Evolutionary conservation across 2,113 vertebrate species (phyloP).

Genomic region (Platysternon megacephalum): DNA sequence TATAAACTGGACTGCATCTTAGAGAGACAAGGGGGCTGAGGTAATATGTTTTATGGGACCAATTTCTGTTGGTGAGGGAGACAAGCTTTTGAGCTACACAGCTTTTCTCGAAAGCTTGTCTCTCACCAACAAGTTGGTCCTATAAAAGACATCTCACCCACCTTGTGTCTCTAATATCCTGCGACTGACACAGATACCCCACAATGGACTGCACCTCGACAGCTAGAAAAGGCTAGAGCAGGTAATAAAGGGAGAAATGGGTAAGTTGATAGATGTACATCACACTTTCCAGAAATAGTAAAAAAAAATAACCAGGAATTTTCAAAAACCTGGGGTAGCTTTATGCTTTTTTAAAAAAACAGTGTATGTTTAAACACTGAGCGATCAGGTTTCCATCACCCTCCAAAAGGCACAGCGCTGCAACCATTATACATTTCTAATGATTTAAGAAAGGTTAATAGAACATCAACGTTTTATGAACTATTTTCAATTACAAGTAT

Average conservation of each 20-base stretch:
- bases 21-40: background rate
- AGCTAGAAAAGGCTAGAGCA: too few species aligned
- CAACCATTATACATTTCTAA: background rate
- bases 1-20: background rate
- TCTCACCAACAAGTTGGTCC: too few species aligned
- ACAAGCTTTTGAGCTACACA: too few species aligned
- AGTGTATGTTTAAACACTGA: background rate
- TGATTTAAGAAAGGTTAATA: background rate
- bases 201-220: too few species aligned
- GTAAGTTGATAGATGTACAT: background rate
- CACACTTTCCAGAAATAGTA: background rate
- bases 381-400: background rate
- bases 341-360: background rate
- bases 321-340: background rate
- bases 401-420: background rate
- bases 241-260: background rate
- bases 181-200: too few species aligned
- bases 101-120: too few species aligned
- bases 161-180: too few species aligned
- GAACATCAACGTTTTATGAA: background rate
- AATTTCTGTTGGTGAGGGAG: too few species aligned
- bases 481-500: background rate
- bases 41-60: too few species aligned
- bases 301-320: background rate
- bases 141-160: too few species aligned